phyloP scores from a whole-genome alignment of 2,888 invertebrate species.

The Nemoura dubitans region DNA sequence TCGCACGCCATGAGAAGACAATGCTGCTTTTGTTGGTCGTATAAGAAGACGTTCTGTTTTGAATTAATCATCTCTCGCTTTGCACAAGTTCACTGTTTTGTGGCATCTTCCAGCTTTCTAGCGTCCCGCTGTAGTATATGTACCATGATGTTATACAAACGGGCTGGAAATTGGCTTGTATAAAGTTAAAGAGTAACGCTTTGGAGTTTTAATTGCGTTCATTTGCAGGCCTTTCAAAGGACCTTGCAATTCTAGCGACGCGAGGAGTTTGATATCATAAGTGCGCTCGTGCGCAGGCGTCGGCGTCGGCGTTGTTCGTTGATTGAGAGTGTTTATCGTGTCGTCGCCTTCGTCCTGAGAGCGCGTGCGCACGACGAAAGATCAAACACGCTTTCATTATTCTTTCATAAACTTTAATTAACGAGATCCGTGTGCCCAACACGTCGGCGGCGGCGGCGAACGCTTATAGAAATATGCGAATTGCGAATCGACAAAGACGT shows the following conservation, averaged over 20 bases:
- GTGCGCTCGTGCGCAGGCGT: neutral
- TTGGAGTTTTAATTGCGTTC: neutral
- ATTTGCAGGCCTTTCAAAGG: neutral
- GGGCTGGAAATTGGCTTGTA: neutral
- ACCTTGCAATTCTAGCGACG: neutral
- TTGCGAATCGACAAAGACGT: too few species aligned
- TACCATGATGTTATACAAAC: neutral
- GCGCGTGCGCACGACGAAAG: neutral
- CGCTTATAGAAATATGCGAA: too few species aligned
- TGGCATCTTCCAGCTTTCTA: neutral
- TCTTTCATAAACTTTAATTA: neutral
- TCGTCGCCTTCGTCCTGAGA: neutral
- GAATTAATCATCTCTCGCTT: neutral
- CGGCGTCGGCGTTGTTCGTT: neutral
- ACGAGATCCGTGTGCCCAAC: neutral
- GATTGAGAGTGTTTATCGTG: constrained; percentile 7
- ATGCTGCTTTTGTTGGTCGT: neutral
- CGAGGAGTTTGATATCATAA: neutral
- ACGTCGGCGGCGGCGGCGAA: too few species aligned
- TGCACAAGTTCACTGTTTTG: neutral
- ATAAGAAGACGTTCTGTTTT: neutral
- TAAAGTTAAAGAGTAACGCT: neutral
- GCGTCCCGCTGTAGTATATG: too few species aligned
- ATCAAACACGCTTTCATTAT: constrained; percentile 7
- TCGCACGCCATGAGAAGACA: neutral